A percentile compares a stretch with the other conserved stretches of the same genome.
phyloP scores from a whole-genome alignment of 2,797 vertebrate genomes.

The Mormyrops boulengeri region DNA sequence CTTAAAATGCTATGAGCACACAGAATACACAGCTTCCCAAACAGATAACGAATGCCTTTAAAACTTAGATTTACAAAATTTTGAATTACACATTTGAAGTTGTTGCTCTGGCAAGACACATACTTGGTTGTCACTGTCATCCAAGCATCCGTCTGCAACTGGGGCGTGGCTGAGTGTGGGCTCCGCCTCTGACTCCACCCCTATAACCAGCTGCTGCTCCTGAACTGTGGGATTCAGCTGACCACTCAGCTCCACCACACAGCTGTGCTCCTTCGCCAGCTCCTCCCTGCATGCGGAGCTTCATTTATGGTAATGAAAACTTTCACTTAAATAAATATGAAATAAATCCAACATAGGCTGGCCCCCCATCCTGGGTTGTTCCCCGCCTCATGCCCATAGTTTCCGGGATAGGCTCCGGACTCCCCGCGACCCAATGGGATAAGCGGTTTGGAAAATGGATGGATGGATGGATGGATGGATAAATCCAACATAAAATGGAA shows the following conservation, averaged over 20 bases:
- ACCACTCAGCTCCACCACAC: constrained; percentile 50
- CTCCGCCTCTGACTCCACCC: constrained; percentile 46
- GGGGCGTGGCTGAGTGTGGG: constrained; percentile 6
- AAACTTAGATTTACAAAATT: not conserved
- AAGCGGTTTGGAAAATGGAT: no score
- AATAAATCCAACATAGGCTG: not conserved
- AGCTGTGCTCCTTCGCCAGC: constrained; percentile 34
- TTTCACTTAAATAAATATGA: not conserved
- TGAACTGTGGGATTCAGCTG: constrained; percentile 46
- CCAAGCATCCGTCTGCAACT: constrained; percentile 39
- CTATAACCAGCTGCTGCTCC: constrained; percentile 48
- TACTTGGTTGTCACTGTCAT: constrained; percentile 65
- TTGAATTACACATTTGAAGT: not conserved
- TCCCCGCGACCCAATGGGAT: no score
- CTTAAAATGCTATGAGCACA: not conserved
- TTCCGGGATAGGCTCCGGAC: no score
- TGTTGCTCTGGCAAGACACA: constrained; percentile 22
- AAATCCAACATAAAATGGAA: no score
- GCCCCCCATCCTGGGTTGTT: no score
- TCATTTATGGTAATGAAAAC: not conserved
- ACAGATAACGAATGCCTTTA: not conserved
- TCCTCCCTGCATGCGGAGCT: constrained; percentile 40
- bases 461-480: no score
- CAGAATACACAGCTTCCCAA: not conserved
- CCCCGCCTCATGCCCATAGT: no score